A percentile compares a stretch with the other conserved stretches of the same genome.
Conservation (phyloP, 2,888 invertebrate genomes). For the Ormyrus labotus region DNA sequence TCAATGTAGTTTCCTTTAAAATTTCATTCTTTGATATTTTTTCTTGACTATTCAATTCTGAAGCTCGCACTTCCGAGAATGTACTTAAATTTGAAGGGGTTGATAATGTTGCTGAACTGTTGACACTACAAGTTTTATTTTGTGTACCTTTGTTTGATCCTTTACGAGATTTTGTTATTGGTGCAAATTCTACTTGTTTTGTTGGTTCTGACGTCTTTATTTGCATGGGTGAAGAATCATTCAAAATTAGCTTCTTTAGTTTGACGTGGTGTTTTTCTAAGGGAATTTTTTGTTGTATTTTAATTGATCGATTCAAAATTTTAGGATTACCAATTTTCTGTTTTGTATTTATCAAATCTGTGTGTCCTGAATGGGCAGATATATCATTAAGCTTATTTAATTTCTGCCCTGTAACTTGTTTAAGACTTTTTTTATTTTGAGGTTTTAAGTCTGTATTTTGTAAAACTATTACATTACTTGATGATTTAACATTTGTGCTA, state of each 20-base stretch:
- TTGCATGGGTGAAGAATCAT: slow-evolving; percentile 29
- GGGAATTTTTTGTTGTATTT: slow-evolving; percentile 65
- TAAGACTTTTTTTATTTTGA: slow-evolving; percentile 63
- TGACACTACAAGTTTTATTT: slow-evolving; percentile 62
- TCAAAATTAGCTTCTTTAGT: background rate
- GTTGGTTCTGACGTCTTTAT: slow-evolving; percentile 19
- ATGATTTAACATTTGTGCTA: slow-evolving; percentile 67
- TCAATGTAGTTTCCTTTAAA: slow-evolving; percentile 57
- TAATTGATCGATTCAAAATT: slow-evolving; percentile 60
- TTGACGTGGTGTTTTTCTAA: slow-evolving; percentile 55
- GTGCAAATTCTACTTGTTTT: background rate
- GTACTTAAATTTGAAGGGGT: slow-evolving; percentile 31
- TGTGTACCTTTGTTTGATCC: slow-evolving; percentile 51
- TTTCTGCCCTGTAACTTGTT: slow-evolving; percentile 59
- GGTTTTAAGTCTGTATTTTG: slow-evolving; percentile 63
- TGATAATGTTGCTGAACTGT: slow-evolving; percentile 51
- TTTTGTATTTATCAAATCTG: slow-evolving; percentile 43
- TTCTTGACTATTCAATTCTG: slow-evolving; percentile 62
- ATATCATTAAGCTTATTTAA: slow-evolving; percentile 41
- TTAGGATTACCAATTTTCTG: slow-evolving; percentile 61
- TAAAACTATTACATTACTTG: slow-evolving; percentile 71
- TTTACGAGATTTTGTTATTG: slow-evolving; percentile 18
- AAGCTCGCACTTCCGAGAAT: slow-evolving; percentile 53
- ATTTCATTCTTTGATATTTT: slow-evolving; percentile 59
- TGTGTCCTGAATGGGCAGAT: background rate